phyloP scores from a whole-genome alignment of 2,797 vertebrate genomes.

The Moxostoma hubbsi region DNA sequence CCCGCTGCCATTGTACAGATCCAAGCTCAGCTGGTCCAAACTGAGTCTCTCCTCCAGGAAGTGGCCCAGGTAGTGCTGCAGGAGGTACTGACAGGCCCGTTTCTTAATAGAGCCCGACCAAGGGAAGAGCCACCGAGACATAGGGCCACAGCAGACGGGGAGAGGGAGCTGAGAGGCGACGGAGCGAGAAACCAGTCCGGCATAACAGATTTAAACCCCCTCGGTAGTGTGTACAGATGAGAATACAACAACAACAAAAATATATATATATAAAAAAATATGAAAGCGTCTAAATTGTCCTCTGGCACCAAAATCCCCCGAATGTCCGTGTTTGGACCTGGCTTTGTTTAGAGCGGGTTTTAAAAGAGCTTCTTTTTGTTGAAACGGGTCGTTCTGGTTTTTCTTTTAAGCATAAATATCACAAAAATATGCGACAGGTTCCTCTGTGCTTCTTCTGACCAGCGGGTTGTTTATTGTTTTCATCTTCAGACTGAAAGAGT shows the following conservation, averaged over 20 bases:
- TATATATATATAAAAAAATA: slow-evolving; percentile 60
- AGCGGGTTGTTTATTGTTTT: slow-evolving; percentile 86
- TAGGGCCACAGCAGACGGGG: slow-evolving; percentile 82
- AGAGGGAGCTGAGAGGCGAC: slow-evolving; percentile 75
- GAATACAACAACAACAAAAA: slow-evolving; percentile 29
- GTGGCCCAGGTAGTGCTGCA: slow-evolving; percentile 94
- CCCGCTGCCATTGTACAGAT: slow-evolving; percentile 93
- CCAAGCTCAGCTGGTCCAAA: slow-evolving; percentile 91
- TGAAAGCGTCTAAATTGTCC: slow-evolving; percentile 66
- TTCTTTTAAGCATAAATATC: slow-evolving; percentile 59
- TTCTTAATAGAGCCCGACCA: slow-evolving; percentile 96
- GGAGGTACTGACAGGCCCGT: slow-evolving; percentile 91
- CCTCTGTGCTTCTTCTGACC: slow-evolving; percentile 65
- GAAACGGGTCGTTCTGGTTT: slow-evolving; percentile 48
- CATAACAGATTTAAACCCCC: slow-evolving; percentile 75
- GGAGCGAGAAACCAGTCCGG: slow-evolving; percentile 73
- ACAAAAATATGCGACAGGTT: slow-evolving; percentile 66
- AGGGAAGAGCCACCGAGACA: slow-evolving; percentile 94
- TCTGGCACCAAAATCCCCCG: slow-evolving; percentile 68
- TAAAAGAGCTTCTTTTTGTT: slow-evolving; percentile 49
- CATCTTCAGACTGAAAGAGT: slow-evolving; percentile 70
- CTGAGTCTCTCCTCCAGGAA: slow-evolving; percentile 91
- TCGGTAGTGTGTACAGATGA: slow-evolving; percentile 63
- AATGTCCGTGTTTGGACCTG: slow-evolving; percentile 68
- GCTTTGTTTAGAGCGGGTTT: slow-evolving; percentile 41